Conservation (phyloP, 2,113 vertebrate species). For the Hyperopisus bebe region DNA sequence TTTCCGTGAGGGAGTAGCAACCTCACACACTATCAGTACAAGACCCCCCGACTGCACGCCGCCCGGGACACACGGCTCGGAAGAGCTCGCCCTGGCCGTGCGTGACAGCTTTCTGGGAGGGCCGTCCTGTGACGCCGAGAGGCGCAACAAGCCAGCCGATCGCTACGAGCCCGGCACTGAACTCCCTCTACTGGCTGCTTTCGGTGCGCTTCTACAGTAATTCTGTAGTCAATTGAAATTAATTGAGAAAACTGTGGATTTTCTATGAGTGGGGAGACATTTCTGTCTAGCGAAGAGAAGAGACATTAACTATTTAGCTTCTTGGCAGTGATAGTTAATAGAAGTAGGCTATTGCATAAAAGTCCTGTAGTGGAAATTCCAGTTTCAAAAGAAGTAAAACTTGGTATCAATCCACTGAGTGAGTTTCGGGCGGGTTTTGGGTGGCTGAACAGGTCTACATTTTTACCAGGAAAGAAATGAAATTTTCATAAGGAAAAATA, state of each 20-base stretch:
- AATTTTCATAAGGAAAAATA: neutral
- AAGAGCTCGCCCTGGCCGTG: neutral
- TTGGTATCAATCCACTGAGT: neutral
- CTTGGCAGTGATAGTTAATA: neutral
- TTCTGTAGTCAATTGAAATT: neutral
- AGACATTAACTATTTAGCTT: neutral
- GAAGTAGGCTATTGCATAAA: neutral
- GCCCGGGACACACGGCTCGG: neutral
- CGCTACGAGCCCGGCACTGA: slow-evolving; percentile 48
- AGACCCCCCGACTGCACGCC: neutral
- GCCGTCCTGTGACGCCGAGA: slow-evolving; percentile 8
- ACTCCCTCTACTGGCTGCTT: slow-evolving; percentile 28
- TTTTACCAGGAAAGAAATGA: neutral
- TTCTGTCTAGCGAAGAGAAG: neutral
- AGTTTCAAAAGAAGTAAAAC: neutral
- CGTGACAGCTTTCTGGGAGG: slow-evolving; percentile 44
- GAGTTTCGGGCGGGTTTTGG: neutral
- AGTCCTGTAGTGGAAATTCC: neutral
- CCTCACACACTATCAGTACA: neutral
- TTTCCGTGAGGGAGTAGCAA: neutral
- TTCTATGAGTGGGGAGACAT: neutral
- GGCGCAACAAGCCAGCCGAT: slow-evolving; percentile 32
- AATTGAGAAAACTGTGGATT: neutral
- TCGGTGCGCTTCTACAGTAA: neutral
- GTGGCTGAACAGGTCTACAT: neutral